phyloP scores from a whole-genome alignment of 2,797 vertebrate genomes.

The Dendrocincla fuliginosa region DNA sequence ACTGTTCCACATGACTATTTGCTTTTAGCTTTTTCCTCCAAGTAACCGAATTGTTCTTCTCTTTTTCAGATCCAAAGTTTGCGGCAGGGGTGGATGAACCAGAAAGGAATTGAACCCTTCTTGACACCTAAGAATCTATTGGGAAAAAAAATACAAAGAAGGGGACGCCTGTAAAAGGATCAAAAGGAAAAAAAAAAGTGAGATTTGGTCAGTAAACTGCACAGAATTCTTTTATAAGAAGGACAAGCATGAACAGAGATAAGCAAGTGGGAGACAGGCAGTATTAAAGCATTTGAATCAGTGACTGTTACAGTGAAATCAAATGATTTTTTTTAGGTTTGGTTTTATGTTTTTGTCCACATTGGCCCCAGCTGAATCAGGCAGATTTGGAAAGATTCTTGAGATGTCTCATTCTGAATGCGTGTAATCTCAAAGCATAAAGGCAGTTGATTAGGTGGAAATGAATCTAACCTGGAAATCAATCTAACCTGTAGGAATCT shows the following conservation, averaged over 20 bases:
- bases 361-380: not conserved
- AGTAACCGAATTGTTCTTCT: not conserved
- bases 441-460: not conserved
- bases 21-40: not conserved
- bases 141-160: not conserved
- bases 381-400: not conserved
- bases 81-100: conserved; percentile 59
- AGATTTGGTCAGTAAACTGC: not conserved
- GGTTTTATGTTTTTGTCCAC: not conserved
- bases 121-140: not conserved
- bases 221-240: not conserved
- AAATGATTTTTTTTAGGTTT: not conserved
- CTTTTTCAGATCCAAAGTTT: conserved; percentile 68
- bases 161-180: not conserved
- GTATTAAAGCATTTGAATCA: not conserved
- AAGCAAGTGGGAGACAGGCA: not conserved
- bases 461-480: not conserved
- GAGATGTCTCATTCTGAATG: not conserved
- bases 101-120: conserved; percentile 36
- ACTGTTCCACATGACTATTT: not conserved
- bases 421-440: not conserved
- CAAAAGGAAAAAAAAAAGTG: conserved; percentile 49
- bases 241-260: not conserved
- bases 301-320: not conserved
- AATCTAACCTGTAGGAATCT: not conserved